phyloP scores from a whole-genome alignment of 2,888 invertebrate species.

The Tetragonula carbonaria region DNA sequence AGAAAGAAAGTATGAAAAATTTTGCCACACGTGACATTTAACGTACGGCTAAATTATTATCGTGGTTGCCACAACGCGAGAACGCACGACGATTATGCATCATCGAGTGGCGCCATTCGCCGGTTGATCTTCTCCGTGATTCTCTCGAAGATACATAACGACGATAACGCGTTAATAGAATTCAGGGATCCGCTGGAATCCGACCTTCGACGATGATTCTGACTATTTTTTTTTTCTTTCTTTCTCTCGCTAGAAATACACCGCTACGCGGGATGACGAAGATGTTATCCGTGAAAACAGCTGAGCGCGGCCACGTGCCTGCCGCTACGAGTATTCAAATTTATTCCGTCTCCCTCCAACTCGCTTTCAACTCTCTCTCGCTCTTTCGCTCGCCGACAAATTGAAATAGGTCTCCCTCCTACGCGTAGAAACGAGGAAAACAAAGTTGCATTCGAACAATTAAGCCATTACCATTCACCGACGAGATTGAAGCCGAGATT shows the following conservation, averaged over 20 bases:
- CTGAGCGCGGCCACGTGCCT: slow-evolving; percentile 56
- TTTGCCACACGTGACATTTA: neutral
- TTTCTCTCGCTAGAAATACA: slow-evolving; percentile 14
- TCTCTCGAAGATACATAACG: neutral
- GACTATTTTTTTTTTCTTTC: slow-evolving; percentile 13
- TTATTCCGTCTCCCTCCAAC: slow-evolving; percentile 11
- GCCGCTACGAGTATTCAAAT: slow-evolving; percentile 56
- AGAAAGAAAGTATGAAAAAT: neutral
- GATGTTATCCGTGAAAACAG: slow-evolving; percentile 58
- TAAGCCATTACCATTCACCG: neutral
- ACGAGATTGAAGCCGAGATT: neutral
- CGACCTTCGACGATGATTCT: slow-evolving; percentile 50
- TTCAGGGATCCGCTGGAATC: slow-evolving; percentile 38
- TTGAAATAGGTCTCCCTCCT: slow-evolving; percentile 4
- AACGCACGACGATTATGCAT: neutral
- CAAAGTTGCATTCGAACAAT: neutral
- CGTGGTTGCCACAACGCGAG: neutral
- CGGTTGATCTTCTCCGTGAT: neutral
- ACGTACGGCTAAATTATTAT: neutral
- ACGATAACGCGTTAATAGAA: slow-evolving; percentile 28
- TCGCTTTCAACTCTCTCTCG: neutral
- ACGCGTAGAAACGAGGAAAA: neutral
- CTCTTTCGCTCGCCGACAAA: slow-evolving; percentile 4
- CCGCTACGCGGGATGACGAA: slow-evolving; percentile 25
- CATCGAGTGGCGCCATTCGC: neutral